Percentiles rank a stretch among this genome's conserved stretches.
Evolutionary conservation across 2,113 vertebrate genomes (phyloP).

Genomic region (Malurus elegans): DNA sequence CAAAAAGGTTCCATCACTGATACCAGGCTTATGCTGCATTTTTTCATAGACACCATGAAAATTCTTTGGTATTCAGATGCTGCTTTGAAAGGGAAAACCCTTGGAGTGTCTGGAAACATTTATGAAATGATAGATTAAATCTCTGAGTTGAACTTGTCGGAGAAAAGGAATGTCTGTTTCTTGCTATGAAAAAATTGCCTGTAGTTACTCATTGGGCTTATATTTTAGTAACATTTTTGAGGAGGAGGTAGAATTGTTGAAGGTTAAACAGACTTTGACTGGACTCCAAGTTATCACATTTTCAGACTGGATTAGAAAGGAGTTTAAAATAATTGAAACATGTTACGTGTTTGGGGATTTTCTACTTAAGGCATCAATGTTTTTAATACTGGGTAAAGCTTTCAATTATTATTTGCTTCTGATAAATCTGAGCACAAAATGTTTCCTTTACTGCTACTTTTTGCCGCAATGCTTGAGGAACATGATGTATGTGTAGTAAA

Average conservation of each 20-base stretch:
- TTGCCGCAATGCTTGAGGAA: conserved; percentile 37
- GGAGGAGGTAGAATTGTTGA: neutral
- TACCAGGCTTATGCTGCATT: neutral
- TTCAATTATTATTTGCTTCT: conserved; percentile 8
- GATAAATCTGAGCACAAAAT: conserved; percentile 16
- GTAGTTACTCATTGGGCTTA: neutral
- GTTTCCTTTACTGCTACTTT: conserved; percentile 35
- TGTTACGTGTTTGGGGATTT: neutral
- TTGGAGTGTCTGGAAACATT: conserved; percentile 26
- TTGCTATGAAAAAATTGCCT: neutral
- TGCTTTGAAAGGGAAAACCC: conserved; percentile 10
- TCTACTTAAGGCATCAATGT: neutral
- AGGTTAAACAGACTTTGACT: neutral
- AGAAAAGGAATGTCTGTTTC: neutral
- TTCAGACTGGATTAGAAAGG: neutral
- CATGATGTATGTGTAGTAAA: conserved; percentile 18
- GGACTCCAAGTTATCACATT: neutral
- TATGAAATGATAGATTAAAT: neutral
- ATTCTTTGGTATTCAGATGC: conserved; percentile 1
- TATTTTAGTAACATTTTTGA: neutral
- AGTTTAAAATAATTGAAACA: neutral
- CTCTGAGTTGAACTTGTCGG: neutral
- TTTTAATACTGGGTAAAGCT: neutral
- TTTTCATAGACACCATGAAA: conserved; percentile 3
- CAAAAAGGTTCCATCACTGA: neutral